A percentile compares a stretch with the other conserved stretches of the same genome.
These are phyloP conservation scores for Aphodius sticticus DNA, from an alignment of 2,888 invertebrate species.

Conservation along the genomic window DNA sequence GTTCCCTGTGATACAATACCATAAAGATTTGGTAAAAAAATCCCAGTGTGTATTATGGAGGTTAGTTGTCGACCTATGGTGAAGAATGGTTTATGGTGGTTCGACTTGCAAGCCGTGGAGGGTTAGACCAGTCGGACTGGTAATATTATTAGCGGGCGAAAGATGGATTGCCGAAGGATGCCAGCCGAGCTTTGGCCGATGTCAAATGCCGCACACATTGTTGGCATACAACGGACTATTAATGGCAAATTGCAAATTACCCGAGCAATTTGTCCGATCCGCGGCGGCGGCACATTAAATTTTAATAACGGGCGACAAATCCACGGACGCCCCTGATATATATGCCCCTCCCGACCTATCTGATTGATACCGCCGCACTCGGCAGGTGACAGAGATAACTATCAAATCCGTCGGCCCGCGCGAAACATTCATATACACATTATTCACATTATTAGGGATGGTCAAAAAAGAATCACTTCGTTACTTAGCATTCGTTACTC, in stretches of 20 bases:
- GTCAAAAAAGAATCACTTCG: too few relatives aligned
- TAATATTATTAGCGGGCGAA: constrained; percentile 15
- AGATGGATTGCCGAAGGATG: constrained; percentile 8
- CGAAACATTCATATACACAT: too few relatives aligned
- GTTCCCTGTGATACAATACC: too few relatives aligned
- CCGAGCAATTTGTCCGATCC: constrained; percentile 13
- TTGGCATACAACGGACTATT: constrained; percentile 12
- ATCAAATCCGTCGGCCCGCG: too few relatives aligned
- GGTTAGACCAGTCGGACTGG: neutral
- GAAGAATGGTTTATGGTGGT: too few relatives aligned
- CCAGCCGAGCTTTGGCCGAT: neutral
- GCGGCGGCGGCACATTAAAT: constrained; percentile 7
- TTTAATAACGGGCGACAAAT: constrained; percentile 15
- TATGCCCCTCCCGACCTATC: neutral
- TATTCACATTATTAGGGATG: too few relatives aligned
- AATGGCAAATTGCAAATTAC: constrained; percentile 23
- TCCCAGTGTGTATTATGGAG: too few relatives aligned
- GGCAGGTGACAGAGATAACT: too few relatives aligned
- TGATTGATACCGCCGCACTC: neutral
- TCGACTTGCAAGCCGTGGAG: neutral
- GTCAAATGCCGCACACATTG: neutral
- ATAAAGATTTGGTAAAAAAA: too few relatives aligned
- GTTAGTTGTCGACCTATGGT: too few relatives aligned
- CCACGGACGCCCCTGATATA: constrained; percentile 9
- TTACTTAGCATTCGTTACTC: too few relatives aligned